Evolutionary conservation across 2,888 invertebrate genomes (phyloP).

Genomic region (Plagiodera versicolora): DNA sequence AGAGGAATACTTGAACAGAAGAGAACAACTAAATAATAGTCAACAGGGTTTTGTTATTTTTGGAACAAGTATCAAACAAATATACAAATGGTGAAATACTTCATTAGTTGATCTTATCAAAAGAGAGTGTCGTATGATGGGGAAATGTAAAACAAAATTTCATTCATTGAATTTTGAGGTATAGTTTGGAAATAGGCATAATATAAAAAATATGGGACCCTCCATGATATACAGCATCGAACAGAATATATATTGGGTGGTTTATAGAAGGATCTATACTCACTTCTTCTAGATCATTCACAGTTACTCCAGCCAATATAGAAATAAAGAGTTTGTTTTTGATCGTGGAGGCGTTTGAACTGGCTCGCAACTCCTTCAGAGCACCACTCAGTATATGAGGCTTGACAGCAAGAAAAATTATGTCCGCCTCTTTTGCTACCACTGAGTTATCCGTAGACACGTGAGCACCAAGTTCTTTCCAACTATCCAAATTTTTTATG

Average conservation of each 20-base stretch:
- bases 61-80: no score
- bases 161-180: neutral
- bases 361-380: conserved; percentile 51
- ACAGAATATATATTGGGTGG: no score
- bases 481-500: conserved; percentile 64
- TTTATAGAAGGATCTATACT: conserved; percentile 9
- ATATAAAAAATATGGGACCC: no score
- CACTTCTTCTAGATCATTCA: conserved; percentile 66
- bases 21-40: no score
- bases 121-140: no score
- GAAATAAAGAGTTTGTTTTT: conserved; percentile 73
- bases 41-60: no score
- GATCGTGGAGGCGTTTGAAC: conserved; percentile 42
- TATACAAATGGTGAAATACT: no score
- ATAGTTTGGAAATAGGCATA: neutral
- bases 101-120: no score
- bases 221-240: no score
- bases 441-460: conserved; percentile 67
- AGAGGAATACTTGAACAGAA: no score
- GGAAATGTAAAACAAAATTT: no score
- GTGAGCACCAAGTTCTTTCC: conserved; percentile 65
- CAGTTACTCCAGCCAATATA: conserved; percentile 76
- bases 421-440: conserved; percentile 65
- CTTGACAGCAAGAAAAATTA: conserved; percentile 86
- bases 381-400: conserved; percentile 73